Percentiles rank a stretch among this genome's conserved stretches.
These are phyloP conservation scores for Tanypteryx hageni DNA, from an alignment of 2,888 invertebrate species.

Conservation along the genomic window DNA sequence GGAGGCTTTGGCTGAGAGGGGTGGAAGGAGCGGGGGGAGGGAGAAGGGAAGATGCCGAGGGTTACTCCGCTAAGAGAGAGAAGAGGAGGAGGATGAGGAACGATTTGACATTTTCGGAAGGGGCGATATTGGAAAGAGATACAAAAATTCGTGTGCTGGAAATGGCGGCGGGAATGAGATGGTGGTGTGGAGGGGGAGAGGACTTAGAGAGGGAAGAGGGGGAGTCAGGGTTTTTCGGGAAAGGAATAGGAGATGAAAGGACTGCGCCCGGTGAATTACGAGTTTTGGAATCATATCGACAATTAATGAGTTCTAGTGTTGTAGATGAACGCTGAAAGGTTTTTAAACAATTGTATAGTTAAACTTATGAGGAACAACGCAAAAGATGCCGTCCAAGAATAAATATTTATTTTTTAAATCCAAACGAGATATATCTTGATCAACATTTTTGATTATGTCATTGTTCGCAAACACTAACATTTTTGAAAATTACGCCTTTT, in stretches of 20 bases:
- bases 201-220: neutral
- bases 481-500: too few relatives aligned
- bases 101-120: neutral
- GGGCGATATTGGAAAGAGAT: conserved; percentile 31
- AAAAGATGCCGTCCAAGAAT: too few relatives aligned
- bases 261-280: neutral
- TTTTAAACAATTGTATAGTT: too few relatives aligned
- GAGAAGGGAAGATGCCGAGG: neutral
- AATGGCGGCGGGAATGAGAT: neutral
- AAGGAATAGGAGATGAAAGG: neutral
- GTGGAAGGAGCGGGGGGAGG: neutral
- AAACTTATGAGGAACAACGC: too few relatives aligned
- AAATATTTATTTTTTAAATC: too few relatives aligned
- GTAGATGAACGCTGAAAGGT: neutral
- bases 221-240: conserved; percentile 27
- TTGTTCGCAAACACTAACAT: too few relatives aligned
- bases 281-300: conserved; percentile 25
- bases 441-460: too few relatives aligned
- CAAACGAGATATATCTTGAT: too few relatives aligned
- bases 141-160: neutral
- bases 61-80: neutral
- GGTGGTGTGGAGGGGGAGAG: neutral
- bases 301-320: neutral
- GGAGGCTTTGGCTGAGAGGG: neutral
- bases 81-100: neutral